Percentiles rank a stretch among this genome's conserved stretches.
These are phyloP conservation scores for Gallirallus australis DNA, from an alignment of 2,797 vertebrate genomes.

Conservation along the genomic window DNA sequence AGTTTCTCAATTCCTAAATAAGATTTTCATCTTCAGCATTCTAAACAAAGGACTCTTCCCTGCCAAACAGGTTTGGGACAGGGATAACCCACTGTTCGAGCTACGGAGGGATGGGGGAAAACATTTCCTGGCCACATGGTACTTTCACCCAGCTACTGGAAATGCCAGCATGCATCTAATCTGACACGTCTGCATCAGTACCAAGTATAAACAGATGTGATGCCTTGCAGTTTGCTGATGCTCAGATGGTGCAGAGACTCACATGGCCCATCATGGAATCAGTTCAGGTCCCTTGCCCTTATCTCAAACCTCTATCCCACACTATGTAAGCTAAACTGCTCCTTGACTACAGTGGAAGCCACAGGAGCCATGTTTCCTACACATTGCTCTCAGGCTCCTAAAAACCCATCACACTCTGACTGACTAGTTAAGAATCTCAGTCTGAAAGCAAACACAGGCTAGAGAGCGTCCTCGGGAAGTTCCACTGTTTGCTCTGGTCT, in stretches of 20 bases:
- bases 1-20: neutral
- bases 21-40: neutral
- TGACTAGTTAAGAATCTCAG: neutral
- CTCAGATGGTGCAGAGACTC: neutral
- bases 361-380: neutral
- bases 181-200: neutral
- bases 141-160: neutral
- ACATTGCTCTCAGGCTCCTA: fast-evolving
- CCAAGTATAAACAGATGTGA: neutral
- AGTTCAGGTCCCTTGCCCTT: neutral
- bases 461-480: neutral
- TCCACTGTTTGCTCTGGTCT: neutral
- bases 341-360: neutral
- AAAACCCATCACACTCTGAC: neutral
- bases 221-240: neutral
- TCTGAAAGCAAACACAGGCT: neutral
- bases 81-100: neutral
- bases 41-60: neutral
- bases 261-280: neutral
- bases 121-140: neutral
- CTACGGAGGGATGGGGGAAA: neutral
- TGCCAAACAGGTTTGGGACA: neutral
- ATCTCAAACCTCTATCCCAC: neutral
- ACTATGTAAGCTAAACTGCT: neutral
- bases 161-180: neutral